phyloP scores from a whole-genome alignment of 2,888 invertebrate genomes.

The Tetragonisca angustula region DNA sequence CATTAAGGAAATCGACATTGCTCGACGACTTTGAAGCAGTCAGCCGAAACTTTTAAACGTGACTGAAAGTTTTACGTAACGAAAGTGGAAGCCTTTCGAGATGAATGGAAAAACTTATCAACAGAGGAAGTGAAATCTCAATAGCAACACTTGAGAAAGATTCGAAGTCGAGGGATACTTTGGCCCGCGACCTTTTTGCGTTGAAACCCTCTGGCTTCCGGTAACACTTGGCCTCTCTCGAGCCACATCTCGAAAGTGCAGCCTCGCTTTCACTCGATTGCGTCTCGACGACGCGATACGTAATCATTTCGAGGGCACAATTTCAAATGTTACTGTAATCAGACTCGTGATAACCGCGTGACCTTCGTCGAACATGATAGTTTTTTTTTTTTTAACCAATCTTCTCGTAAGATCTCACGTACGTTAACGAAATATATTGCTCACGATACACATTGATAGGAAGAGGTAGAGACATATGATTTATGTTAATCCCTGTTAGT shows the following conservation, averaged over 20 bases:
- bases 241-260: constrained; percentile 39
- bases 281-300: background rate
- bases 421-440: too few relatives aligned
- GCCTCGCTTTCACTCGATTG: constrained; percentile 25
- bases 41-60: background rate
- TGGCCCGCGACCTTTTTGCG: constrained; percentile 41
- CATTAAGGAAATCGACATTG: background rate
- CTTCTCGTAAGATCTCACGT: background rate
- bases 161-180: constrained; percentile 13
- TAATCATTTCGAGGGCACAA: constrained; percentile 7
- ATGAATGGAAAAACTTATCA: constrained; percentile 1
- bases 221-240: constrained; percentile 46
- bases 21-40: background rate
- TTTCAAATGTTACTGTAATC: background rate
- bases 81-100: too few relatives aligned
- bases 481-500: too few relatives aligned
- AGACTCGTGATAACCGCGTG: background rate
- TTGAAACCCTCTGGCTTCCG: constrained; percentile 59
- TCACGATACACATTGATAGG: too few relatives aligned
- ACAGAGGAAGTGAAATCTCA: background rate
- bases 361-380: background rate
- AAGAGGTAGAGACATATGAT: too few relatives aligned
- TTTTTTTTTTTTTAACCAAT: background rate
- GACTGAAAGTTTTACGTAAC: background rate
- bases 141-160: background rate